These are phyloP conservation scores for Sarotherodon lohbergeri DNA, from an alignment of 2,113 vertebrate genomes.

Conservation along the genomic window DNA sequence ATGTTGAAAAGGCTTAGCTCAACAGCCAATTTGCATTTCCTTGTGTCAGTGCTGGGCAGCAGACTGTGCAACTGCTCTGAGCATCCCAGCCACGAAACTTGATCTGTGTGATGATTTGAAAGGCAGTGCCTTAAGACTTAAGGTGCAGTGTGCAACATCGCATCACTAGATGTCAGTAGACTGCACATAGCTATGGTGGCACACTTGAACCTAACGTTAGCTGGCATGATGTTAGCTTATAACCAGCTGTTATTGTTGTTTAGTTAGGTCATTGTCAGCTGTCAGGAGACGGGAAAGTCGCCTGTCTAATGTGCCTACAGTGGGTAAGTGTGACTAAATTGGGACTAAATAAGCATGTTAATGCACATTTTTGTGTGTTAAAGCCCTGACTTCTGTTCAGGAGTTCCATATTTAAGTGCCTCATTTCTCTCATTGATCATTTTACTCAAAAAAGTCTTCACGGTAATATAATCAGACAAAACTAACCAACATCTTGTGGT, in stretches of 20 bases:
- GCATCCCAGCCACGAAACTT: not conserved
- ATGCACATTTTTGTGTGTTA: not conserved
- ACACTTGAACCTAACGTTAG: not conserved
- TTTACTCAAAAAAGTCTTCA: not conserved
- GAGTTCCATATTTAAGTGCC: not conserved
- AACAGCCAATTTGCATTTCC: not conserved
- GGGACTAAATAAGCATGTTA: not conserved
- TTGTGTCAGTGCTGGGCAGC: not conserved
- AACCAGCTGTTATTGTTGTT: not conserved
- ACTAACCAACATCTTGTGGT: not conserved
- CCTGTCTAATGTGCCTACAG: not conserved
- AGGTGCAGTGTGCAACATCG: not conserved
- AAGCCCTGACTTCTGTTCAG: not conserved
- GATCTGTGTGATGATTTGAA: not conserved
- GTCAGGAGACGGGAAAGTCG: fast-evolving
- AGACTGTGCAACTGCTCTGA: not conserved
- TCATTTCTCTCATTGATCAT: not conserved
- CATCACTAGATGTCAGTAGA: not conserved
- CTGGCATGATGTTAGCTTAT: not conserved
- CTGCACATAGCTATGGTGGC: not conserved
- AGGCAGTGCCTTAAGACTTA: not conserved
- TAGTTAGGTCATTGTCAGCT: not conserved
- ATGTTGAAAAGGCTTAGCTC: not conserved
- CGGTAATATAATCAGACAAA: not conserved
- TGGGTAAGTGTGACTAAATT: not conserved